Base-by-base conservation (phyloP, 2,113 vertebrate species). In the Pseudorectes ferrugineus region DNA sequence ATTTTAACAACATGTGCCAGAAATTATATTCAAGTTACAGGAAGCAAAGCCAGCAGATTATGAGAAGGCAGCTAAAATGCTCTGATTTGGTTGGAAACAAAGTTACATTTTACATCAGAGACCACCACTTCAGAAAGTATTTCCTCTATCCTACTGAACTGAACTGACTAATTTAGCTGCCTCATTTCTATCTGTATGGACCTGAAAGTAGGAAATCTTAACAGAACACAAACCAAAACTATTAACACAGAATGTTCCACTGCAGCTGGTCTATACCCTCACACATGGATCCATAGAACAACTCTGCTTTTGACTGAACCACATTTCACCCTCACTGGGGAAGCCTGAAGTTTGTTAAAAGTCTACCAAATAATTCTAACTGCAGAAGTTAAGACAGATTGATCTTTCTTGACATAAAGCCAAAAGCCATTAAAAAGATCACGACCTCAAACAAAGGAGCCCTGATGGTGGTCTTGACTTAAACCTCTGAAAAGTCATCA, bases 241-340 rank as follows among this genome's bases (percentile, higher is more conserved):
- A 36, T 31, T 36, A 75, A 66, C 35, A 29, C 1, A 26, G 8
- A 52, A 9, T 14, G 6, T 14, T 31, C 23, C 66, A 82, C 42
- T 16, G 42, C 26, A 83, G 40, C 36, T 70, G n/a, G 14, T 58
- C 45, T 78, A 25, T 10, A 59, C 28, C 17, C 23, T 74, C 61
- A 36, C 22, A 58, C 1, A 1, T 1, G 0, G 22, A 75, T 55
- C 23, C 3, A 1, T 0, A 42, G 40, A 49, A 77, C 25, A 73
- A 43, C 13, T 79, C 62, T n/a, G 61, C 33, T 78, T 74, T 63
- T 45, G 10, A 78, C 0, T 55, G 66, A 83, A 59, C 7, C 31
- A 29, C 29, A 20, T 59, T 83, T 74, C 42, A 66, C 26, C 29
- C 51, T 74, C 46, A 14, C 10, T 5, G 20, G 5, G 45, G 45